Conservation (phyloP, 2,888 invertebrate species). For the Synergus umbraculus region DNA sequence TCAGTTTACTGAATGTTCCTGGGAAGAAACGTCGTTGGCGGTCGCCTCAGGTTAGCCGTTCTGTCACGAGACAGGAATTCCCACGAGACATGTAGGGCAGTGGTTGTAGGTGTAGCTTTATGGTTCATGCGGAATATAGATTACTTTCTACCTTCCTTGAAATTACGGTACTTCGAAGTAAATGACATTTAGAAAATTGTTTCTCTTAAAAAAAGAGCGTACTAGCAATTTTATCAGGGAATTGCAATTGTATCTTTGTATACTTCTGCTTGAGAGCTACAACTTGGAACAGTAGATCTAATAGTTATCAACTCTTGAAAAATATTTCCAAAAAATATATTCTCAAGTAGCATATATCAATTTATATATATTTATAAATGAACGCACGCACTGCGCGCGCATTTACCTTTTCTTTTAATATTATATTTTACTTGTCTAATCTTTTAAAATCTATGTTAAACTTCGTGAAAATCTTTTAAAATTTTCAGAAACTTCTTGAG, state of each 20-base stretch:
- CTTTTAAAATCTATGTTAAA: too few species aligned
- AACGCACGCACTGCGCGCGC: too few species aligned
- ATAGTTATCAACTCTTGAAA: not conserved
- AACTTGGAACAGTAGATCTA: not conserved
- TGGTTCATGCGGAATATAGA: conserved; percentile 5
- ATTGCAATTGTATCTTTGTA: too few species aligned
- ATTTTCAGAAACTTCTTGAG: too few species aligned
- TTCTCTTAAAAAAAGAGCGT: not conserved
- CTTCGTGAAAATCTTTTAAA: too few species aligned
- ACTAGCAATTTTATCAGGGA: too few species aligned
- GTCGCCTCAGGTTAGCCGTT: conserved; percentile 23
- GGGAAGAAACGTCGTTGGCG: conserved; percentile 14
- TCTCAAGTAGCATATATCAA: not conserved
- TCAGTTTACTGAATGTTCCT: conserved; percentile 17
- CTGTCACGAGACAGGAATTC: conserved; percentile 15
- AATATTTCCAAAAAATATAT: too few species aligned
- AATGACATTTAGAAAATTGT: conserved; percentile 3
- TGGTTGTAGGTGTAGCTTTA: conserved; percentile 12
- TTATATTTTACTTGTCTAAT: too few species aligned
- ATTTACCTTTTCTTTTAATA: too few species aligned
- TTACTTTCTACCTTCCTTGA: not conserved
- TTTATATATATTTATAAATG: too few species aligned
- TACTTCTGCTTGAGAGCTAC: not conserved
- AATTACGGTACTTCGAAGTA: not conserved
- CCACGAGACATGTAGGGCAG: conserved; percentile 24